phyloP scores from a whole-genome alignment of 2,113 vertebrate species.

The Pterocles burchelli region DNA sequence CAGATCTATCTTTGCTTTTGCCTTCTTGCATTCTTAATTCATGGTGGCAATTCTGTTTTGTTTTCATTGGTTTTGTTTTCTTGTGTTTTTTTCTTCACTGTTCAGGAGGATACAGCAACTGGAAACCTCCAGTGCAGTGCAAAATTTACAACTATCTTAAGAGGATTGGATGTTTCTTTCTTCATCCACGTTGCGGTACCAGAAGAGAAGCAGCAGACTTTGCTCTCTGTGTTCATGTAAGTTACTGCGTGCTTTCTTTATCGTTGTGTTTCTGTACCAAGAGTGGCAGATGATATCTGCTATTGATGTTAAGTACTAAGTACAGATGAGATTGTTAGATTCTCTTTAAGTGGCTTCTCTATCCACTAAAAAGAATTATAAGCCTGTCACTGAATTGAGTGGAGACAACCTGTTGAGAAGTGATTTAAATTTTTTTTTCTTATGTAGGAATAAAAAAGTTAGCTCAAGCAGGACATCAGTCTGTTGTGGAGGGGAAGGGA shows the following conservation, averaged over 20 bases:
- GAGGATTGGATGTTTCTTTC: conserved; percentile 83
- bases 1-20: neutral
- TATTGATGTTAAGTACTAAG: neutral
- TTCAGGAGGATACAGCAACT: conserved; percentile 76
- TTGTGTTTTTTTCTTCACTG: neutral
- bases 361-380: neutral
- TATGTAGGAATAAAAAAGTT: neutral
- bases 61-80: neutral
- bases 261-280: neutral
- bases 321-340: neutral
- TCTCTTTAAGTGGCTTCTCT: neutral
- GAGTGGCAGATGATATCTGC: neutral
- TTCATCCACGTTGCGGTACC: conserved; percentile 80
- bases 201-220: conserved; percentile 83
- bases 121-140: conserved; percentile 81
- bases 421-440: neutral
- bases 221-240: conserved; percentile 83
- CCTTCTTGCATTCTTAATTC: neutral
- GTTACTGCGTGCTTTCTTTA: neutral
- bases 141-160: conserved; percentile 80
- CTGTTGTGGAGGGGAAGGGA: neutral
- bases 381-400: neutral
- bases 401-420: neutral
- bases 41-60: neutral
- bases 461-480: neutral